Evolutionary conservation across 2,888 invertebrate species (phyloP).

Genomic region (Kuschelorhynchus macadamiae): DNA sequence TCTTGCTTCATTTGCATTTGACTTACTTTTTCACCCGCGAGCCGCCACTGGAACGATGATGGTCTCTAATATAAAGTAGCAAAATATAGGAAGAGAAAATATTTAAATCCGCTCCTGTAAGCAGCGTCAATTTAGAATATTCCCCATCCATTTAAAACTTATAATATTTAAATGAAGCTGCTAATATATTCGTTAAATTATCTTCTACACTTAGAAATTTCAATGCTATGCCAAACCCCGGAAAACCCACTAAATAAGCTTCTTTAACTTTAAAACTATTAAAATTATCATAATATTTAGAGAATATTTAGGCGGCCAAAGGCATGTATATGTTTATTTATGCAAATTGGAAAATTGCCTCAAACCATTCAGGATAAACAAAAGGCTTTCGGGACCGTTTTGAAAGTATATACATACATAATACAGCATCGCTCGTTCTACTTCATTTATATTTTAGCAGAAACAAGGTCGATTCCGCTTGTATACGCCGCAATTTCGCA

Average conservation of each 20-base stretch:
- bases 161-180: too few relatives aligned
- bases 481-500: not conserved
- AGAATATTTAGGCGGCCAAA: constrained; percentile 22
- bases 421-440: constrained; percentile 33
- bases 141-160: too few relatives aligned
- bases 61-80: too few relatives aligned
- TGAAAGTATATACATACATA: constrained; percentile 42
- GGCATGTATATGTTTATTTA: constrained; percentile 44
- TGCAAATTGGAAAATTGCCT: constrained; percentile 44
- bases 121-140: too few relatives aligned
- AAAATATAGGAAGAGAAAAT: too few relatives aligned
- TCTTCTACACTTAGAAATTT: constrained; percentile 29
- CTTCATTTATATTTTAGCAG: constrained; percentile 38
- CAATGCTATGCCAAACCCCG: constrained; percentile 39
- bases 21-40: too few relatives aligned
- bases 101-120: too few relatives aligned
- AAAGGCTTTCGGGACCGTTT: constrained; percentile 41
- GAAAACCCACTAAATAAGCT: too few relatives aligned
- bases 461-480: constrained; percentile 7
- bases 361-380: constrained; percentile 39
- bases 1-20: too few relatives aligned
- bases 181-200: too few relatives aligned
- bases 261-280: constrained; percentile 42
- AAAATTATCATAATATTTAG: constrained; percentile 46
- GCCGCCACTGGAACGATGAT: too few relatives aligned